phyloP scores from a whole-genome alignment of 2,888 invertebrate genomes.

The Ophraella communa region DNA sequence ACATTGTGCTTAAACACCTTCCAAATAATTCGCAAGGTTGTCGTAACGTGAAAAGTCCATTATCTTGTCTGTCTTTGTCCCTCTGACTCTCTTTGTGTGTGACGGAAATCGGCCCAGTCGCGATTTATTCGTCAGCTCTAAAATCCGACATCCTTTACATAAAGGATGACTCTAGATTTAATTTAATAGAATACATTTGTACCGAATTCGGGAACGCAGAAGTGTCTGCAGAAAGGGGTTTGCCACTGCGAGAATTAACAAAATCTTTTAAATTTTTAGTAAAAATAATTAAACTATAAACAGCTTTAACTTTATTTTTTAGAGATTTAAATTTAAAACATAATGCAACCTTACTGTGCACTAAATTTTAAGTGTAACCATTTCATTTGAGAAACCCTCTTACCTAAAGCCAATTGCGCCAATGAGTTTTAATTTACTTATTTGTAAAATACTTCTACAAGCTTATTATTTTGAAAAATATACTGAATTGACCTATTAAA shows the following conservation, averaged over 20 bases:
- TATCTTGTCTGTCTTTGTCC: slow-evolving; percentile 22
- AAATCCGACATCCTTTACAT: slow-evolving; percentile 18
- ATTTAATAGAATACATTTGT: slow-evolving; percentile 11
- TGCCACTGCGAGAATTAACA: not conserved
- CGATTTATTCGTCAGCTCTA: slow-evolving; percentile 17
- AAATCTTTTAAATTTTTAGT: too few relatives aligned
- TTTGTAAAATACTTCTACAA: too few relatives aligned
- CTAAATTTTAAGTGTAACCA: too few relatives aligned
- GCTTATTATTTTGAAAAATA: too few relatives aligned
- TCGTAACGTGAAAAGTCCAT: slow-evolving; percentile 36
- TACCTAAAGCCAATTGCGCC: too few relatives aligned
- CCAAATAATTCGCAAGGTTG: slow-evolving; percentile 35
- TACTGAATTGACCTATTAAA: too few relatives aligned
- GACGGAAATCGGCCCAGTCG: slow-evolving; percentile 15
- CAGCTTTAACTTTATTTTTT: too few relatives aligned
- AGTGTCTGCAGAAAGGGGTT: not conserved
- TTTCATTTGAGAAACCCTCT: too few relatives aligned
- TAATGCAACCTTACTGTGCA: too few relatives aligned
- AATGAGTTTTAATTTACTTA: too few relatives aligned
- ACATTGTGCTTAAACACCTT: slow-evolving; percentile 28
- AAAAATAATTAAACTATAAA: too few relatives aligned
- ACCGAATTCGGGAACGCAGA: not conserved
- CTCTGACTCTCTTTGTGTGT: slow-evolving; percentile 11
- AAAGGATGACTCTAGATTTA: slow-evolving; percentile 21
- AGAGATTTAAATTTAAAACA: too few relatives aligned